Percentiles rank a stretch among this genome's conserved stretches.
Evolutionary conservation across 2,797 vertebrate species (phyloP).

Genomic region (Fistularia tabacaria): DNA sequence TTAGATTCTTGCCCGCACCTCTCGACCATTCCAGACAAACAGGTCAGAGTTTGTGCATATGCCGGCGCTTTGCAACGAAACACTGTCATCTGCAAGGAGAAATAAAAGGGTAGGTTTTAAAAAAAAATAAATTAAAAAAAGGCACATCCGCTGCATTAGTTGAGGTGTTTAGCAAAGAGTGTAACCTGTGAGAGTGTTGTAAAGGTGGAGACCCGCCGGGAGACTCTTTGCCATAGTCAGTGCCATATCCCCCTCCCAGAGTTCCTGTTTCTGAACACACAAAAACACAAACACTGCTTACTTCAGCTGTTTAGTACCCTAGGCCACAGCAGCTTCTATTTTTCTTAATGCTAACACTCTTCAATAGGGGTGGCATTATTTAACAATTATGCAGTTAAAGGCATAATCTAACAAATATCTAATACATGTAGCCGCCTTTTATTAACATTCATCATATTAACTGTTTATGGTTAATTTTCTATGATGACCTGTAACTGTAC

Average conservation of each 20-base stretch:
- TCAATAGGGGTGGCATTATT: too few species aligned
- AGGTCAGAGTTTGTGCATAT: slow-evolving; percentile 81
- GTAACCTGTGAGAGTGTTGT: slow-evolving; percentile 82
- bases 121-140: neutral
- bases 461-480: too few species aligned
- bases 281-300: neutral
- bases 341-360: neutral
- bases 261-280: slow-evolving; percentile 72
- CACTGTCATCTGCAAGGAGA: slow-evolving; percentile 76
- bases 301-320: neutral
- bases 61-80: slow-evolving; percentile 75
- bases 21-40: slow-evolving; percentile 93
- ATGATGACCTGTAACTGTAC: too few species aligned
- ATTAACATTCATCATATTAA: too few species aligned
- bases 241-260: slow-evolving; percentile 82
- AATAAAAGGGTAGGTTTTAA: neutral
- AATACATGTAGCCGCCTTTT: too few species aligned
- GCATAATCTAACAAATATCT: too few species aligned
- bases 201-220: slow-evolving; percentile 90
- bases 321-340: neutral
- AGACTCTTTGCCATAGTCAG: slow-evolving; percentile 84
- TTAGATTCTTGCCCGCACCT: slow-evolving; percentile 70
- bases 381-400: too few species aligned
- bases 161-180: neutral
- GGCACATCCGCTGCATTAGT: neutral